phyloP scores from a whole-genome alignment of 2,888 invertebrate genomes.

The Tachina fera region DNA sequence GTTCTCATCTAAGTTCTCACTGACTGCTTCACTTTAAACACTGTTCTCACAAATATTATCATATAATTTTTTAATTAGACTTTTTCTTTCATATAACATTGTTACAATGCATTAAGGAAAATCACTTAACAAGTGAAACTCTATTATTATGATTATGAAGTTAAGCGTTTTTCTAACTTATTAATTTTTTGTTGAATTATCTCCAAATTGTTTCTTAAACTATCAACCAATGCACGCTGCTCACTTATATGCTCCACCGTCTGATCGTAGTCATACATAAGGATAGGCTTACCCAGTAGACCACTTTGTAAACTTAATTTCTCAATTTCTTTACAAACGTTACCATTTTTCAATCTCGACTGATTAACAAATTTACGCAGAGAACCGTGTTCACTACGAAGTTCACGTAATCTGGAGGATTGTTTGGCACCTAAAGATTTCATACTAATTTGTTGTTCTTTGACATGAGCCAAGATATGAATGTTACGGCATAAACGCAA shows the following conservation, averaged over 20 bases:
- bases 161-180: constrained; percentile 3
- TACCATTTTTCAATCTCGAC: constrained; percentile 74
- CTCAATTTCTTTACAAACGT: constrained; percentile 72
- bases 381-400: constrained; percentile 54
- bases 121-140: background rate
- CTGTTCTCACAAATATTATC: too few species aligned
- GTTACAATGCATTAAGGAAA: constrained; percentile 10
- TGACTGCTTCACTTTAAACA: too few species aligned
- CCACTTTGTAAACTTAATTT: constrained; percentile 78
- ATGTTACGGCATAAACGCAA: constrained; percentile 74
- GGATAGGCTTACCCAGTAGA: constrained; percentile 77
- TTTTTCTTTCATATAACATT: constrained; percentile 12
- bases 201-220: constrained; percentile 67
- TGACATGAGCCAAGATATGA: constrained; percentile 77
- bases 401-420: constrained; percentile 35
- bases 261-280: constrained; percentile 78
- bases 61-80: background rate
- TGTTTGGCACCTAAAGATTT: constrained; percentile 54
- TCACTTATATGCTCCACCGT: constrained; percentile 71
- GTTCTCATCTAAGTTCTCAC: too few species aligned
- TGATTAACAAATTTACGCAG: constrained; percentile 73
- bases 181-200: constrained; percentile 34
- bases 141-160: background rate
- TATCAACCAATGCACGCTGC: constrained; percentile 56
- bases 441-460: constrained; percentile 76